A percentile compares a stretch with the other conserved stretches of the same genome.
Evolutionary conservation across 2,113 vertebrate species (phyloP).

Genomic region (Polypterus bichir): DNA sequence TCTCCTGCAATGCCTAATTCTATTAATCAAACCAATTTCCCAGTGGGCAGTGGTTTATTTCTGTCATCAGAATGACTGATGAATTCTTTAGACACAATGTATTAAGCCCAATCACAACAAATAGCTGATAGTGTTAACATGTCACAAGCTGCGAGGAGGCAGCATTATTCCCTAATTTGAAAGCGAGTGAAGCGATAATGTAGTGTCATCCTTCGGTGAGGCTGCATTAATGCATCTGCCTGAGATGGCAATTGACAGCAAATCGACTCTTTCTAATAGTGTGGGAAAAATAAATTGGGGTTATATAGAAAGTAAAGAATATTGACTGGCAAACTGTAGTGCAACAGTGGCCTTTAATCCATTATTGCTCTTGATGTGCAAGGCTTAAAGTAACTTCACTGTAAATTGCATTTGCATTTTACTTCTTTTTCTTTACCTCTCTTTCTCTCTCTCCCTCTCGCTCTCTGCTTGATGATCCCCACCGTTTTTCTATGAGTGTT

Average conservation of each 20-base stretch:
- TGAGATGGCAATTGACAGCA: conserved; percentile 63
- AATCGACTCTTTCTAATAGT: conserved; percentile 72
- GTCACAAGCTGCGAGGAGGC: conserved; percentile 68
- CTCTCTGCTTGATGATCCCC: conserved; percentile 29
- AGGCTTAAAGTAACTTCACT: conserved; percentile 73
- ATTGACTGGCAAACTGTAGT: conserved; percentile 72
- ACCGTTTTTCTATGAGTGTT: conserved; percentile 27
- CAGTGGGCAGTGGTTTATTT: conserved; percentile 72
- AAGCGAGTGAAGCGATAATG: conserved; percentile 79
- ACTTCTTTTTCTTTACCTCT: conserved; percentile 12
- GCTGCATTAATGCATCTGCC: conserved; percentile 78
- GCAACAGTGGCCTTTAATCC: conserved; percentile 77
- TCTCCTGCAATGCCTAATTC: conserved; percentile 60
- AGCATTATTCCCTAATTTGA: conserved; percentile 77
- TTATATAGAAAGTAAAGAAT: conserved; percentile 63
- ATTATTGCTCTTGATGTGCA: conserved; percentile 65
- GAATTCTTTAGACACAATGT: conserved; percentile 73
- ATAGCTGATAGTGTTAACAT: conserved; percentile 68
- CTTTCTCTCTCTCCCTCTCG: conserved; percentile 5
- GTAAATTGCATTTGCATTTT: conserved; percentile 46
- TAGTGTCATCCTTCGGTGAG: conserved; percentile 72
- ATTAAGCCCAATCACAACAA: conserved; percentile 65
- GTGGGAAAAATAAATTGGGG: conserved; percentile 47
- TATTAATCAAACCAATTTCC: conserved; percentile 72
- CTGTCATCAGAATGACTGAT: conserved; percentile 67